Base-by-base conservation (phyloP, 2,797 vertebrate species). In the Urocyon cinereoargenteus region DNA sequence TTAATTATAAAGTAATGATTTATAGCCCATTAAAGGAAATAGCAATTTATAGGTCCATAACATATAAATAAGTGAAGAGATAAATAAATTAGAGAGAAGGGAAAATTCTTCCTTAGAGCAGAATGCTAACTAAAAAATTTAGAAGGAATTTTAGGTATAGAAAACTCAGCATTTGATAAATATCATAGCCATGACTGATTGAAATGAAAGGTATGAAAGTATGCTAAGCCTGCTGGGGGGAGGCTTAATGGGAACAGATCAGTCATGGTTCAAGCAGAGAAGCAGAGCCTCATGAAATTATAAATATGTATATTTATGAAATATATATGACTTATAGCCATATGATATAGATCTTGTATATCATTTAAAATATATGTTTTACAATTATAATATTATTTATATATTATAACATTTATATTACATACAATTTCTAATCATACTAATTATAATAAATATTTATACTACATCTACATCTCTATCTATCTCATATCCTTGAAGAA, bases 121-220 rank as follows among this genome's bases (percentile, higher is more conserved):
- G 15, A 83, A 61, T 28, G 6, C 40, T 81, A 88, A 84, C 21
- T 68, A 93, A 75, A 12, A 81, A 79, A 90, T 82, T 14, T 68
- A 19, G 21, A 82, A 82, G 66, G 70, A 72, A 82, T 70, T 68
- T 77, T 82, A 53, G 26, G 31, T 45, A 16, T 21, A 45, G 73
- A 86, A 96, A 92, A 79, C 36, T 79, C 36, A 59, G 21, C 61
- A 73, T 92, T 55, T 95, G 72, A 51, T 55, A 85, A 68, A 57
- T 21, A 89, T 85, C 45, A 51, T 55, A 51, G 24, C 62, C 78
- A 88, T 85, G 64, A 53, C 5, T 28, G 40, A 79, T 57, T 89
- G 61, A 59, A 18, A 3, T 75, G 66, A 40, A 57, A 68, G 14
- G 3, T 81, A 24, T 75, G 79, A 90, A 68, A 78, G n/a, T 22